A percentile compares a stretch with the other conserved stretches of the same genome.
These are phyloP conservation scores for Platerodrilus igneus DNA, from an alignment of 2,888 invertebrate genomes.

Conservation along the genomic window DNA sequence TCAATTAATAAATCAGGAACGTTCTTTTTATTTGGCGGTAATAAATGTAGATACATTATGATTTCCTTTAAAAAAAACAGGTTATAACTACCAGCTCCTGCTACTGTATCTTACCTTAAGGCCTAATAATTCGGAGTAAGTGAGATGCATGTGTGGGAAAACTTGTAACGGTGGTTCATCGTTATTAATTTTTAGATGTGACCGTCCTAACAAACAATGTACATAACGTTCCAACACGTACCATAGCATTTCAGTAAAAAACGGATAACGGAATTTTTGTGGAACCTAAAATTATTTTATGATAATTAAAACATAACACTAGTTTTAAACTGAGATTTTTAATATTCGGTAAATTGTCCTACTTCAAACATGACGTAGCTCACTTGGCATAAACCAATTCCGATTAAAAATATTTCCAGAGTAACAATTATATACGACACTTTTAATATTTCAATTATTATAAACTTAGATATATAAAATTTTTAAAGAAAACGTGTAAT, in stretches of 20 bases:
- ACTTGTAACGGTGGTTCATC: constrained; percentile 45
- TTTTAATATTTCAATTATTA: too few species aligned
- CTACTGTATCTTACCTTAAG: constrained; percentile 62
- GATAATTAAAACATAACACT: constrained; percentile 7
- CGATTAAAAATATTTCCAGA: too few species aligned
- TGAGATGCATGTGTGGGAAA: constrained; percentile 67
- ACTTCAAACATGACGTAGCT: not conserved
- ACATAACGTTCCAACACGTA: constrained; percentile 94
- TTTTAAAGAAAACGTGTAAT: too few species aligned
- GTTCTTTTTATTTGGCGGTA: constrained; percentile 85
- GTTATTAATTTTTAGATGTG: constrained; percentile 61
- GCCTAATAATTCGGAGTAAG: constrained; percentile 74
- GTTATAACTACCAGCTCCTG: constrained; percentile 5
- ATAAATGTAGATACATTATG: constrained; percentile 83
- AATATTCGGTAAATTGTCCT: not conserved
- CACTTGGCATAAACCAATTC: constrained; percentile 2
- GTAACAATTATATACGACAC: too few species aligned
- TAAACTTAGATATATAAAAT: too few species aligned
- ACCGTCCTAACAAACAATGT: constrained; percentile 75
- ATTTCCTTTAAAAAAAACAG: constrained; percentile 58
- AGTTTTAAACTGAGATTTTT: not conserved
- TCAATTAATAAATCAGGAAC: constrained; percentile 87
- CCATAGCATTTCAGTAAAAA: constrained; percentile 98
- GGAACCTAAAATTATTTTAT: constrained; percentile 81
- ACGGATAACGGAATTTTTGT: constrained; percentile 95